A percentile compares a stretch with the other conserved stretches of the same genome.
Conservation (phyloP, 2,113 vertebrate species). For the Mormyrus iriodes region DNA sequence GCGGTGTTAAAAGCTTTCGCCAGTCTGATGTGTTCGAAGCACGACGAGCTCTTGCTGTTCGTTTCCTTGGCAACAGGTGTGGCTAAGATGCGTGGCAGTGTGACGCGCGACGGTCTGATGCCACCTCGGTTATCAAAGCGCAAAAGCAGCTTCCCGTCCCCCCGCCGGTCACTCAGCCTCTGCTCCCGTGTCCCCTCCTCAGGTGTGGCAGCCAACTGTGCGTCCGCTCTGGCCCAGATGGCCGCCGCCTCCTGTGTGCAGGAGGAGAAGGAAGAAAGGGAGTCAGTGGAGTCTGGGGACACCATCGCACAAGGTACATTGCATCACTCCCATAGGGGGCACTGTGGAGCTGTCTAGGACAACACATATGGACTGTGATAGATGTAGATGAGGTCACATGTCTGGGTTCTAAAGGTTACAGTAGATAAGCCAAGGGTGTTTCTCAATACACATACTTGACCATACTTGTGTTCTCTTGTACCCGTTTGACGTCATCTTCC, state of each 20-base stretch:
- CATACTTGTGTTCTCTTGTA: neutral
- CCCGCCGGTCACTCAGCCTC: neutral
- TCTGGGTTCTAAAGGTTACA: neutral
- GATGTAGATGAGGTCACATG: neutral
- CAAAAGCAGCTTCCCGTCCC: neutral
- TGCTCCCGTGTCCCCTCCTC: constrained; percentile 16
- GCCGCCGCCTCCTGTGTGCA: constrained; percentile 94
- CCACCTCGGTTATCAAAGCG: neutral
- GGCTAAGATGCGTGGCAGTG: neutral
- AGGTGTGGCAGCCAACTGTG: constrained; percentile 96
- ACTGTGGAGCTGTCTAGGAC: neutral
- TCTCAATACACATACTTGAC: neutral
- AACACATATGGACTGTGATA: neutral
- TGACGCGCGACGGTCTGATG: neutral
- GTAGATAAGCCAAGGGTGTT: neutral
- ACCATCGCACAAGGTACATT: constrained; percentile 81
- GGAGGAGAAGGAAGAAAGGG: constrained; percentile 87
- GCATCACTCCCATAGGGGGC: neutral
- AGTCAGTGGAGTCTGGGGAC: constrained; percentile 71
- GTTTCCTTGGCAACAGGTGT: neutral
- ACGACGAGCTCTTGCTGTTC: neutral
- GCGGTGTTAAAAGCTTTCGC: neutral
- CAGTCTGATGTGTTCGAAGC: neutral
- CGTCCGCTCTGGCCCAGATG: constrained; percentile 95
- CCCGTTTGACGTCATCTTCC: neutral